These are phyloP conservation scores for Xenentodon cancila DNA, from an alignment of 2,797 vertebrate species.

Conservation along the genomic window DNA sequence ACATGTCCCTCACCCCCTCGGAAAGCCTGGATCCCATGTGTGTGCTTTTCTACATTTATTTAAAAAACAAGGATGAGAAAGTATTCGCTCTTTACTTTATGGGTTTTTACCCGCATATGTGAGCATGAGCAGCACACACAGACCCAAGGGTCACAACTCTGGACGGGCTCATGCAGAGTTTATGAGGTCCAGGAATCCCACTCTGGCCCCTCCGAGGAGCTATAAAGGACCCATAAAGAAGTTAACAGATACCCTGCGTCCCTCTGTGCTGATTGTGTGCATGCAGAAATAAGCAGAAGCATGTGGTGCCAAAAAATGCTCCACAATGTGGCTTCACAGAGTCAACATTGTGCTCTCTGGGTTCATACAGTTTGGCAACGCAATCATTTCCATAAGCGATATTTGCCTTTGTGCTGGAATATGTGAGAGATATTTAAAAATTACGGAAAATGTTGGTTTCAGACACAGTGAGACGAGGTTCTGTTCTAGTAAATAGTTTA, in stretches of 20 bases:
- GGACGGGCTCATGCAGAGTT: conserved; percentile 56
- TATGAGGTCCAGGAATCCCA: conserved; percentile 52
- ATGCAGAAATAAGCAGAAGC: conserved; percentile 48
- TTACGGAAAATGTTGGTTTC: too few species aligned
- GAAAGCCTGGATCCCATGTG: conserved; percentile 28
- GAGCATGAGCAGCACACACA: conserved; percentile 1
- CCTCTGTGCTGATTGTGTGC: conserved; percentile 5
- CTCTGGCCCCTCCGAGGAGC: conserved; percentile 51
- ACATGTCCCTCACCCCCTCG: conserved; percentile 27
- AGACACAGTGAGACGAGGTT: too few species aligned
- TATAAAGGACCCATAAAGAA: conserved; percentile 60
- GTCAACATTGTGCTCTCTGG: conserved; percentile 1
- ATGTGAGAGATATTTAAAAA: too few species aligned
- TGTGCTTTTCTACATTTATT: conserved; percentile 12
- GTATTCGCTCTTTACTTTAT: conserved; percentile 15
- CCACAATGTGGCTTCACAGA: too few species aligned
- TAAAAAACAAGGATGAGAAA: conserved; percentile 35
- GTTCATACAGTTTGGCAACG: neutral
- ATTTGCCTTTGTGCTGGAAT: neutral
- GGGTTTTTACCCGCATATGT: conserved; percentile 4
- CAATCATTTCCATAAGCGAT: conserved; percentile 6
- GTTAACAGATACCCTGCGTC: conserved; percentile 40
- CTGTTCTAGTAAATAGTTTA: too few species aligned
- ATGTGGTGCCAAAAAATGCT: conserved; percentile 41
- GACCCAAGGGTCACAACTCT: conserved; percentile 38